Conservation (phyloP, 2,888 invertebrate species). For the Orthosia gracilis region DNA sequence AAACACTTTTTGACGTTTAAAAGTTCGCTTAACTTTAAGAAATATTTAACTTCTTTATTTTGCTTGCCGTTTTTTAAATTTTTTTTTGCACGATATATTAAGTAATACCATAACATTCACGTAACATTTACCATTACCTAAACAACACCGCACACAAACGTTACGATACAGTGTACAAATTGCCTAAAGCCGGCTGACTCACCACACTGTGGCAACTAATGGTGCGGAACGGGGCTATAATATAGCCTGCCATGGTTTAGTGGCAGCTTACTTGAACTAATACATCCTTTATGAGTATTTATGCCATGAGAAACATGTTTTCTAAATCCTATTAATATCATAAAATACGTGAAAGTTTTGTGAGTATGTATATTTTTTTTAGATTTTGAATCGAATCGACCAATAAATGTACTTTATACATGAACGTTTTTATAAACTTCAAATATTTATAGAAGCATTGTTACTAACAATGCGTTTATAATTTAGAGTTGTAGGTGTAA, state of each 20-base stretch:
- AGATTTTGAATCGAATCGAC: no score
- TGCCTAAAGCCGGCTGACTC: conserved; percentile 50
- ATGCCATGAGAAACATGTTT: not conserved
- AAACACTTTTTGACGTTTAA: no score
- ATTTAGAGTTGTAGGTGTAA: not conserved
- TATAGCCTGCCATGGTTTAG: conserved; percentile 26
- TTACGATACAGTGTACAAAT: conserved; percentile 30
- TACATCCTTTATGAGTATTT: conserved; percentile 27
- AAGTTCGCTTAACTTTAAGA: no score
- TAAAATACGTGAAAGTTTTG: no score
- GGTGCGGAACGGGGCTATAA: conserved; percentile 60
- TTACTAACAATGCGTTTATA: not conserved
- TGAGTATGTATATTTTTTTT: no score
- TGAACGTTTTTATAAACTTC: not conserved
- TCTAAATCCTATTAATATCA: no score
- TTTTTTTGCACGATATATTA: no score
- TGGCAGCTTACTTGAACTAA: conserved; percentile 29
- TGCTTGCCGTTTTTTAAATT: no score
- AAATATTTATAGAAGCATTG: not conserved
- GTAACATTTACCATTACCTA: not conserved
- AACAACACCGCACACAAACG: not conserved
- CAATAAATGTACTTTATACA: no score
- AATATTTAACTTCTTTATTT: no score
- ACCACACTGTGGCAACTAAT: conserved; percentile 56
- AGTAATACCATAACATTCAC: no score